phyloP scores from a whole-genome alignment of 1,140 invertebrate species.

The Drosophila busckii region DNA sequence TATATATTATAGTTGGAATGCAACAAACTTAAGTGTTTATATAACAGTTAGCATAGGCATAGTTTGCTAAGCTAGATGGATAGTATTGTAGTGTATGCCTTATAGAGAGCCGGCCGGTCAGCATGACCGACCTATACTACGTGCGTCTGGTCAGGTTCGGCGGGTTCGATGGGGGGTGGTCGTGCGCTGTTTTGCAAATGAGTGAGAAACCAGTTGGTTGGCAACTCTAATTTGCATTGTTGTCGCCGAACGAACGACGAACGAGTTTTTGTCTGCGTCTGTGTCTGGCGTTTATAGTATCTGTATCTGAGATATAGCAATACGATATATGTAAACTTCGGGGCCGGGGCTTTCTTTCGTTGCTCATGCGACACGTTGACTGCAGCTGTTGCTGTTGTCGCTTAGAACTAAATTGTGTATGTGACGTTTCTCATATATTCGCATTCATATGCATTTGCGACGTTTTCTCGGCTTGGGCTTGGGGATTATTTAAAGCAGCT shows the following conservation, averaged over 20 bases:
- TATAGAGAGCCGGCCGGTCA: slow-evolving; percentile 17
- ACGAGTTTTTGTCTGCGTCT: slow-evolving; percentile 30
- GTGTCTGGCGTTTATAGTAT: slow-evolving; percentile 3
- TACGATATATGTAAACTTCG: background rate
- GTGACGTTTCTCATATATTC: too few species aligned
- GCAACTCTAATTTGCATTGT: slow-evolving; percentile 71
- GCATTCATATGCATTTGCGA: too few species aligned
- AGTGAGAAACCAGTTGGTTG: slow-evolving; percentile 61
- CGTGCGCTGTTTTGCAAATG: slow-evolving; percentile 37
- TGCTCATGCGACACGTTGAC: slow-evolving; percentile 21
- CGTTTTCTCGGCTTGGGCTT: slow-evolving; percentile 19
- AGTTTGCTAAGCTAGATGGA: too few species aligned
- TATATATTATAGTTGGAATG: too few species aligned
- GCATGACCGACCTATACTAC: slow-evolving; percentile 18
- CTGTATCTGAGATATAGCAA: slow-evolving; percentile 8
- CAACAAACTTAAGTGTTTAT: too few species aligned
- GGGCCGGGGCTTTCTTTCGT: slow-evolving; percentile 34
- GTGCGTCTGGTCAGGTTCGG: slow-evolving; percentile 43
- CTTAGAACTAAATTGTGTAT: too few species aligned
- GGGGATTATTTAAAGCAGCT: slow-evolving; percentile 56
- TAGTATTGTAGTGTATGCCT: too few species aligned
- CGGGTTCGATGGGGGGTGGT: background rate
- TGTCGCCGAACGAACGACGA: slow-evolving; percentile 26
- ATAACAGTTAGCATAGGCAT: too few species aligned
- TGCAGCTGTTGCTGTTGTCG: slow-evolving; percentile 15